Percentiles rank a stretch among this genome's conserved stretches.
phyloP scores from a whole-genome alignment of 2,113 vertebrate species.

The Dendrocopos noguchii region DNA sequence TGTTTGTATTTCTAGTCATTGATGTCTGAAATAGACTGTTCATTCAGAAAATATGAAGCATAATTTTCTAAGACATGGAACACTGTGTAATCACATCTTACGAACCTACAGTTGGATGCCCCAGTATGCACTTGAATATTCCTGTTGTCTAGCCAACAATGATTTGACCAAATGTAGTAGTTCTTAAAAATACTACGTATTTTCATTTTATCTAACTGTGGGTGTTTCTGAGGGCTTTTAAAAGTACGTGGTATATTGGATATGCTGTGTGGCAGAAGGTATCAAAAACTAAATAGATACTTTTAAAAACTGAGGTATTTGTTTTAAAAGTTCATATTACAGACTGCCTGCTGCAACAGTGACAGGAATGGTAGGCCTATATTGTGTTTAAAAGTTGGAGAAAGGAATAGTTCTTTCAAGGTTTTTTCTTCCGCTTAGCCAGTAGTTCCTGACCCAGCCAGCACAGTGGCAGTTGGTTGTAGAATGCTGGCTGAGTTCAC shows the following conservation, averaged over 20 bases:
- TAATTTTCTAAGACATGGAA: not conserved
- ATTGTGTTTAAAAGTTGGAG: not conserved
- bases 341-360: not conserved
- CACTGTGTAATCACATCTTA: not conserved
- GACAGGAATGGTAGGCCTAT: not conserved
- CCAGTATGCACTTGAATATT: not conserved
- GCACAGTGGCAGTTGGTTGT: not conserved
- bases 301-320: not conserved
- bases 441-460: not conserved
- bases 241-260: not conserved
- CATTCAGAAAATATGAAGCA: not conserved
- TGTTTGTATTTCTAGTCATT: not conserved
- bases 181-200: not conserved
- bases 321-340: not conserved
- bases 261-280: not conserved
- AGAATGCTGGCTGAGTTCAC: not conserved
- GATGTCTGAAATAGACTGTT: not conserved
- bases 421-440: not conserved
- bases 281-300: not conserved
- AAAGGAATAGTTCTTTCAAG: not conserved
- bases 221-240: not conserved
- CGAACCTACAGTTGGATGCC: not conserved
- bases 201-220: not conserved
- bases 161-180: not conserved
- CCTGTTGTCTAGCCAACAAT: not conserved